These are phyloP conservation scores for Apodemus agrarius DNA, from an alignment of 2,797 vertebrate species.

Conservation along the genomic window DNA sequence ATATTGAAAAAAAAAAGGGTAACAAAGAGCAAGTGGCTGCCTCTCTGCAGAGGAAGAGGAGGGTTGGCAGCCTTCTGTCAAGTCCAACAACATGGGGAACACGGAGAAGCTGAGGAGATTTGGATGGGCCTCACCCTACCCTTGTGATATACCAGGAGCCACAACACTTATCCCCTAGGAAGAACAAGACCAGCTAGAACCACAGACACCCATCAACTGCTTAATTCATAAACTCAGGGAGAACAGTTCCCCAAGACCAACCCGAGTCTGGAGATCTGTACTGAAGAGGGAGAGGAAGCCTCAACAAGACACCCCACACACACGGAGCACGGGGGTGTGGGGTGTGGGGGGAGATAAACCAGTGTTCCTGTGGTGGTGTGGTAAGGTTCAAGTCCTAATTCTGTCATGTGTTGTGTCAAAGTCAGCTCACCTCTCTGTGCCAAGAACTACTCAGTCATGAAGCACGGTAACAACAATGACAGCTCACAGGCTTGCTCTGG, in stretches of 20 bases:
- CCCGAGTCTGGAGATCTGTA: not conserved
- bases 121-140: not conserved
- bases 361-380: fast-evolving
- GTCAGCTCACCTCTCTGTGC: not conserved
- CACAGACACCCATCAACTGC: not conserved
- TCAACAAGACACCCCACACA: not conserved
- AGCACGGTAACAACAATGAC: not conserved
- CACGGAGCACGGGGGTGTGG: not conserved
- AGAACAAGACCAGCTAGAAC: not conserved
- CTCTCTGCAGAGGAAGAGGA: not conserved
- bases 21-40: not conserved
- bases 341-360: too few relatives aligned
- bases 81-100: not conserved
- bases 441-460: constrained; percentile 19
- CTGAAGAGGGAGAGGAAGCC: not conserved
- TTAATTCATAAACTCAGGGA: not conserved
- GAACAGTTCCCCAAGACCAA: not conserved
- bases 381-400: not conserved
- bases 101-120: not conserved
- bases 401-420: not conserved
- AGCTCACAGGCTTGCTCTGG: not conserved
- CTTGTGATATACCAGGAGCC: not conserved
- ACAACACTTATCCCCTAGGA: not conserved
- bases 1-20: not conserved
- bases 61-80: not conserved